Conservation (phyloP, 2,888 invertebrate genomes). For the Tetranychus piercei region DNA sequence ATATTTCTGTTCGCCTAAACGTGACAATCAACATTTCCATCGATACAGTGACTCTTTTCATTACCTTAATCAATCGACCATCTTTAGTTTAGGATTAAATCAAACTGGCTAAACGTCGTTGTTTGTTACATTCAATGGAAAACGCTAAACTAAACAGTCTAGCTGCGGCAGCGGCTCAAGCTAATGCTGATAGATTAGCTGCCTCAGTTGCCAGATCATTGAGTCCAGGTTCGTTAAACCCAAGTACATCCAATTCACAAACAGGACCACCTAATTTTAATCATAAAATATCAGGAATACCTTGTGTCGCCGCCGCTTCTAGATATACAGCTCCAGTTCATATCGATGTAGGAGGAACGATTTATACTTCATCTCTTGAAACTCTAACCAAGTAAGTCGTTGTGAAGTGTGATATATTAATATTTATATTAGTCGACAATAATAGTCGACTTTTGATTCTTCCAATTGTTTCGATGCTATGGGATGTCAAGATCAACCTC, state of each 20-base stretch:
- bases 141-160: background rate
- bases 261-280: slow-evolving; percentile 23
- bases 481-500: no score
- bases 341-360: slow-evolving; percentile 89
- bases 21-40: no score
- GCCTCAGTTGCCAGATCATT: background rate
- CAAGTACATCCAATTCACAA: background rate
- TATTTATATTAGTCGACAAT: no score
- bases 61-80: background rate
- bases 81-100: background rate
- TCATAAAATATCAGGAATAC: slow-evolving; percentile 62
- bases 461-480: no score
- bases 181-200: background rate
- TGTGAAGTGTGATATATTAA: no score
- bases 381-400: slow-evolving; percentile 69
- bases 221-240: slow-evolving; percentile 4
- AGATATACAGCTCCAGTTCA: slow-evolving; percentile 87
- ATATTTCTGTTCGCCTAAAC: no score
- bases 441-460: no score
- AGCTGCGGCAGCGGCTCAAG: background rate
- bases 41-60: no score
- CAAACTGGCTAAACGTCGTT: no score
- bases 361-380: slow-evolving; percentile 86
- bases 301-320: slow-evolving; percentile 76
- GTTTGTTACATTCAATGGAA: no score